phyloP scores from a whole-genome alignment of 2,888 invertebrate species.

The Muschampia staudingeri region DNA sequence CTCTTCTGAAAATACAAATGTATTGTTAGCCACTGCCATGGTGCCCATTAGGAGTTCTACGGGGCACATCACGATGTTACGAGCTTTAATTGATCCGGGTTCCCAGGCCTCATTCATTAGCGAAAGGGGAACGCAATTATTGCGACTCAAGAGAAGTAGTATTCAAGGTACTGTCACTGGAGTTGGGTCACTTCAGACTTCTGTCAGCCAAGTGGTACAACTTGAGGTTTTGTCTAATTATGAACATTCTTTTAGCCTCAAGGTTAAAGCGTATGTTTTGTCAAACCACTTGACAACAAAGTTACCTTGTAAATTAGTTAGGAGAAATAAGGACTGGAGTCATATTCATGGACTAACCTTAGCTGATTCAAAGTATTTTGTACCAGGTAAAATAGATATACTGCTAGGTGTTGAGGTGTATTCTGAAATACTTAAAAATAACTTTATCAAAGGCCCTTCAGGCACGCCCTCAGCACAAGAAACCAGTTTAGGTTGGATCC shows the following conservation, averaged over 20 bases:
- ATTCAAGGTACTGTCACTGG: slow-evolving; percentile 53
- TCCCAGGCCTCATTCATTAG: slow-evolving; percentile 58
- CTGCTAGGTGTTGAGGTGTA: slow-evolving; percentile 47
- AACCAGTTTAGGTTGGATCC: slow-evolving; percentile 52
- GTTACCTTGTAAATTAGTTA: slow-evolving; percentile 46
- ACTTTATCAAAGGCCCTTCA: slow-evolving; percentile 43
- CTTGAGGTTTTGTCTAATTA: slow-evolving; percentile 51
- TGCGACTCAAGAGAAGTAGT: slow-evolving; percentile 47
- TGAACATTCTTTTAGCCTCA: slow-evolving; percentile 47
- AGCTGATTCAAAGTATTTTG: slow-evolving; percentile 51
- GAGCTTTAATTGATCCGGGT: slow-evolving; percentile 58
- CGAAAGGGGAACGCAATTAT: slow-evolving; percentile 51
- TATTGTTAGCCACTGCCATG: slow-evolving; percentile 60
- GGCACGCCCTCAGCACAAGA: slow-evolving; percentile 49
- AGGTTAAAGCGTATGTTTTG: slow-evolving; percentile 53
- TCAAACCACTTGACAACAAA: slow-evolving; percentile 37
- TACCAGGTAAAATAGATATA: slow-evolving; percentile 43
- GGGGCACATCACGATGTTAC: slow-evolving; percentile 25
- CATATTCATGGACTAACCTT: slow-evolving; percentile 41
- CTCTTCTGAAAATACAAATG: slow-evolving; percentile 40
- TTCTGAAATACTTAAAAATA: slow-evolving; percentile 30
- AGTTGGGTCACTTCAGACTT: slow-evolving; percentile 47
- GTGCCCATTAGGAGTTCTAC: slow-evolving; percentile 46
- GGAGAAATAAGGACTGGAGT: slow-evolving; percentile 40
- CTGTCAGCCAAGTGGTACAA: slow-evolving; percentile 44